A percentile compares a stretch with the other conserved stretches of the same genome.
Conservation (phyloP, 1,140 invertebrate species). For the Apis florea region DNA sequence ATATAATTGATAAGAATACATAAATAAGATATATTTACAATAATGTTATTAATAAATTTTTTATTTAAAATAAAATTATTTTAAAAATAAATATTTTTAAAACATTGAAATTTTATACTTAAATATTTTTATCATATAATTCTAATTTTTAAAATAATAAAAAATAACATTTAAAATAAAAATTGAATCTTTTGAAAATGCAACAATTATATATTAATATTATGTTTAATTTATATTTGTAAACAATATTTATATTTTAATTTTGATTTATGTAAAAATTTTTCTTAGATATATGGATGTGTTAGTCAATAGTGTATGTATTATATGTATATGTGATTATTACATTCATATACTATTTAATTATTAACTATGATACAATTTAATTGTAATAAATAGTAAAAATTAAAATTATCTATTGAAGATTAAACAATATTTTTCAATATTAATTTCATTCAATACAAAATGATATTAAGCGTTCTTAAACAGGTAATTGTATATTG, state of each 20-base stretch:
- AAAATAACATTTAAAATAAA: neutral
- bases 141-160: neutral
- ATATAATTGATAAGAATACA: neutral
- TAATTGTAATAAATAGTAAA: neutral
- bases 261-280: neutral
- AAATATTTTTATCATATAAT: neutral
- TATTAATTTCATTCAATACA: neutral
- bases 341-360: neutral
- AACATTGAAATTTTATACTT: neutral
- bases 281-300: neutral
- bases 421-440: neutral
- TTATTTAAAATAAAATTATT: neutral
- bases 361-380: neutral
- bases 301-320: neutral
- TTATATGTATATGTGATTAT: neutral
- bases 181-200: neutral
- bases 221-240: neutral
- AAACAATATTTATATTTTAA: neutral
- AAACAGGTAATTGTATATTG: conserved; percentile 50
- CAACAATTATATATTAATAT: neutral
- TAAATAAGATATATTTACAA: neutral
- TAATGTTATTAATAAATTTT: neutral
- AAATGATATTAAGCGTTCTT: conserved; percentile 58
- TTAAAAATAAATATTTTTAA: neutral
- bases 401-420: neutral